phyloP scores from a whole-genome alignment of 2,888 invertebrate species.

The Ariolimax columbianus region DNA sequence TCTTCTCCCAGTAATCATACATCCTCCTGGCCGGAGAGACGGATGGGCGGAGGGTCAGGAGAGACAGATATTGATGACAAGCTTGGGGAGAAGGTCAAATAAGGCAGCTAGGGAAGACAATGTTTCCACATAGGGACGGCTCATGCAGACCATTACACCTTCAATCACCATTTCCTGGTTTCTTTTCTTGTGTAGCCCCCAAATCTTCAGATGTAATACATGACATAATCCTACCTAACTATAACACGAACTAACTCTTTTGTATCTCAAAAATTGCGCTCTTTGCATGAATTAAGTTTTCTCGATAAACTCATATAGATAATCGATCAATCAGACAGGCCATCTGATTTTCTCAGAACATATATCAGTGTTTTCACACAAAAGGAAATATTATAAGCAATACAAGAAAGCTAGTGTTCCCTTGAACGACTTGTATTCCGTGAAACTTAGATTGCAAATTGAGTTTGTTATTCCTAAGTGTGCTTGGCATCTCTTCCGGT shows the following conservation, averaged over 20 bases:
- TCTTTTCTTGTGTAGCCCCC: background rate
- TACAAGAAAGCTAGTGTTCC: too few species aligned
- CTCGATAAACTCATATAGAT: too few species aligned
- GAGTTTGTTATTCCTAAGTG: too few species aligned
- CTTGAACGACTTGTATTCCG: too few species aligned
- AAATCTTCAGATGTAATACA: background rate
- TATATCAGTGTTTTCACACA: too few species aligned
- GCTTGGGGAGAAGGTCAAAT: background rate
- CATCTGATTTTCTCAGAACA: too few species aligned
- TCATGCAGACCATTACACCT: background rate
- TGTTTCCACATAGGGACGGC: background rate
- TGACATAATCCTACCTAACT: background rate
- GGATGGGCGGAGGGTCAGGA: background rate
- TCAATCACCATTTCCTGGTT: background rate
- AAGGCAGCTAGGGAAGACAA: background rate
- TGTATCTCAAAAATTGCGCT: background rate
- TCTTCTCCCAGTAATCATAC: conserved; percentile 24
- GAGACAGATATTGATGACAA: background rate
- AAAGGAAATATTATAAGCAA: too few species aligned
- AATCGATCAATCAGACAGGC: too few species aligned
- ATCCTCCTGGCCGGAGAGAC: background rate
- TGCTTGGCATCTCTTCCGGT: too few species aligned
- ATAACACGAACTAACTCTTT: background rate
- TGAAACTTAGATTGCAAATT: too few species aligned
- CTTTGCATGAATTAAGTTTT: too few species aligned